Evolutionary conservation across 2,113 vertebrate genomes (phyloP), one percentile per base, ranked within the genome.

Genomic region (Dipodomys stephensi): DNA sequence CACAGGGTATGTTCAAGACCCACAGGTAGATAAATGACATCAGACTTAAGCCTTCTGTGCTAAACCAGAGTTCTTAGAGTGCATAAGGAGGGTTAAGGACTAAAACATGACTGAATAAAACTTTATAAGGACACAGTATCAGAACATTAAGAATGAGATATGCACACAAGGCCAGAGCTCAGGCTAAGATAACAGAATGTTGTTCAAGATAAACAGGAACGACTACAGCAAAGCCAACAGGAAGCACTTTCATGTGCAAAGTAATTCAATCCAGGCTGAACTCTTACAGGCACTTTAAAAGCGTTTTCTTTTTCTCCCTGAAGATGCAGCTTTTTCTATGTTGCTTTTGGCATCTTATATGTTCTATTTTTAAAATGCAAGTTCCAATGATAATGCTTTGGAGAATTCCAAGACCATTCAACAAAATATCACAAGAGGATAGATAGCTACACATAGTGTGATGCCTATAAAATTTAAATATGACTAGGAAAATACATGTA

Each of bases 321-420:
- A 65, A 73, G 6, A 77, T 68, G 28, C 1, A 60, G n/a, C 71
- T 69, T 90, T 69, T 90, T 60, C 32, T 79, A 39, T 20, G 12
- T 44, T 20, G 85, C 39, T 1, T 23, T 1, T 44, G 35, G 12
- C 16, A 60, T 91, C 32, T 60, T n/a, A 23, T 25, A 4, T 60
- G 6, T 69, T 89, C 28, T 30, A 16, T 79, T 82, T 84, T 44
- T 62, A 79, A 94, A 83, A 12, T 5, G 9, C 86, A 4, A 71
- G 19, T 87, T 89, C n/a, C 53, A 83, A 3, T 57, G 18, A 80
- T 72, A 20, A 81, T 44, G 92, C 32, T 64, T 77, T 73, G 46
- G 49, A 78, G 93, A 95, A 73, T 53, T 87, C 64, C 4, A 87
- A 80, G 9, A 39, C 9, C 92, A 87, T 18, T 77, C 35, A 90